These are phyloP conservation scores for Cerastoderma edule DNA, from an alignment of 2,888 invertebrate species.

Conservation along the genomic window DNA sequence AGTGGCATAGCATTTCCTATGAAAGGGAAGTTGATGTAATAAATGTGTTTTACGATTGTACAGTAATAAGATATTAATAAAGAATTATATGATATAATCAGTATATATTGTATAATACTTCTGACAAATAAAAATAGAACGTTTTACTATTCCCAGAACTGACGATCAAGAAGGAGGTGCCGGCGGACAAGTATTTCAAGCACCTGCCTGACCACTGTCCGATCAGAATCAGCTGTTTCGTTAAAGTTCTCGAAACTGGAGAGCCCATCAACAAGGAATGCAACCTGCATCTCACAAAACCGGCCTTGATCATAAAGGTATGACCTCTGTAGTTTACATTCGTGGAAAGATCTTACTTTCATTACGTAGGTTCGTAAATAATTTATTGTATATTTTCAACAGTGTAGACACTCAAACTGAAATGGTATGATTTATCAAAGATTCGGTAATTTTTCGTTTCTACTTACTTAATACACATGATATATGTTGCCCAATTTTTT, in stretches of 20 bases:
- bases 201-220: conserved; percentile 89
- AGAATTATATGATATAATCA: neutral
- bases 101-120: neutral
- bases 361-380: no score
- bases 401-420: no score
- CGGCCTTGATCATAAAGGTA: conserved; percentile 88
- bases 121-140: neutral
- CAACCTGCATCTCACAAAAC: conserved; percentile 91
- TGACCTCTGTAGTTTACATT: no score
- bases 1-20: no score
- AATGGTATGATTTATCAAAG: no score
- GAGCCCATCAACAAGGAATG: conserved; percentile 93
- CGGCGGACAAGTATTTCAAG: conserved; percentile 89
- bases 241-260: conserved; percentile 91
- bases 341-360: no score
- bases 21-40: no score
- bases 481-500: no score
- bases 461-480: no score
- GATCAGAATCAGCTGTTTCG: conserved; percentile 90
- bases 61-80: neutral
- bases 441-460: no score
- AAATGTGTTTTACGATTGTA: no score
- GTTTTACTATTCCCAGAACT: conserved; percentile 84
- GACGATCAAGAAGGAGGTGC: conserved; percentile 87
- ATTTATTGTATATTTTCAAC: no score